Evolutionary conservation across 2,113 vertebrate species (phyloP).

Genomic region (Gambusia holbrooki): DNA sequence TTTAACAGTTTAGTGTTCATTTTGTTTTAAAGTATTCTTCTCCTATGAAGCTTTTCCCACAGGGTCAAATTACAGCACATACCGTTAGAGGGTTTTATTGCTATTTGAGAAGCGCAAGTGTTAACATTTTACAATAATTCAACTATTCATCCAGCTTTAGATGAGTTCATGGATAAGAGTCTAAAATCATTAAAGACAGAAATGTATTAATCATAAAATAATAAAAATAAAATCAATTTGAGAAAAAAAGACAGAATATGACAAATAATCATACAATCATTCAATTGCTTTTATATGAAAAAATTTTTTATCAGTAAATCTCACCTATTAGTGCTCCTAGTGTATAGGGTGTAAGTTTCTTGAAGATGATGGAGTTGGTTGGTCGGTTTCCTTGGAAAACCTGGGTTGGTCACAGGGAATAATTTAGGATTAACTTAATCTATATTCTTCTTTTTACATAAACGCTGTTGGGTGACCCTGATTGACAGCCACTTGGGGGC

Average conservation of each 20-base stretch:
- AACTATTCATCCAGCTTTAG: no score
- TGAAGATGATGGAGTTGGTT: conserved; percentile 94
- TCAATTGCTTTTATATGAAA: neutral
- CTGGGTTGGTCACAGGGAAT: conserved; percentile 69
- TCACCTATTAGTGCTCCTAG: conserved; percentile 95
- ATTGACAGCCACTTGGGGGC: conserved; percentile 25
- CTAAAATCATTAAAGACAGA: neutral
- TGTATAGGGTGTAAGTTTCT: conserved; percentile 90
- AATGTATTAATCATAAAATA: neutral
- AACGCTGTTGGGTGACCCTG: neutral
- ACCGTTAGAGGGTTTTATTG: neutral
- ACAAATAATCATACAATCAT: neutral
- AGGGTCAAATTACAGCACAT: neutral
- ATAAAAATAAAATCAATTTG: neutral
- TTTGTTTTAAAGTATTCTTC: neutral
- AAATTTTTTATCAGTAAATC: conserved; percentile 11
- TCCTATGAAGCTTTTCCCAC: neutral
- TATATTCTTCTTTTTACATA: neutral
- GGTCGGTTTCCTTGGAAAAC: conserved; percentile 98
- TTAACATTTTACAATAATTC: neutral
- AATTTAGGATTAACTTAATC: neutral
- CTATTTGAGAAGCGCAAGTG: neutral
- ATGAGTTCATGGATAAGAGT: neutral
- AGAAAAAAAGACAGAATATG: neutral
- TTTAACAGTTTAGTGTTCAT: neutral